These are phyloP conservation scores for Adela reaumurella DNA, from an alignment of 2,888 invertebrate genomes.

Conservation along the genomic window DNA sequence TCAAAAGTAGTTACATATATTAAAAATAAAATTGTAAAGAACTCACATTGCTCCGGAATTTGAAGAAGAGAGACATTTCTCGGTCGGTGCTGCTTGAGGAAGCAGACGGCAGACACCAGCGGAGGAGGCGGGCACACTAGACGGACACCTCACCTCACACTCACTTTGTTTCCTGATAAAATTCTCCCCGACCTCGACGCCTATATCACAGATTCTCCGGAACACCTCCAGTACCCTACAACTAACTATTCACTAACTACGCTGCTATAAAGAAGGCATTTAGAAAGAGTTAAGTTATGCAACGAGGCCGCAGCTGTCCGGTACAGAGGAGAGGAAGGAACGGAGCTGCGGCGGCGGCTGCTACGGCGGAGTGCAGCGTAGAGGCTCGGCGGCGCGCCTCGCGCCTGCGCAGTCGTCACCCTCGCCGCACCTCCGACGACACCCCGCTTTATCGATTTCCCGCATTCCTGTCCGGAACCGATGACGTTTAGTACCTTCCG, in stretches of 20 bases:
- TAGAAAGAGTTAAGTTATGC: neutral
- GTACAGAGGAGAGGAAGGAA: neutral
- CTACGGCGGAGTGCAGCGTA: neutral
- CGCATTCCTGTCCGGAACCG: neutral
- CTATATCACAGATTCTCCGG: too few relatives aligned
- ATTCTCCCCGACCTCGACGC: neutral
- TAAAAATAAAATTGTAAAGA: too few relatives aligned
- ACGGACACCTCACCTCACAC: neutral
- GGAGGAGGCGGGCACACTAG: neutral
- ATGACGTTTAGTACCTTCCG: neutral
- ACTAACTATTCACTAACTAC: neutral
- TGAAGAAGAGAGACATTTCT: conserved; percentile 52
- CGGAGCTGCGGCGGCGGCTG: neutral
- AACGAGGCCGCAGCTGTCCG: neutral
- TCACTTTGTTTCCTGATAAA: neutral
- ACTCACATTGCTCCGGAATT: conserved; percentile 52
- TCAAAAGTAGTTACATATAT: too few relatives aligned
- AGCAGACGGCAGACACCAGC: too few relatives aligned
- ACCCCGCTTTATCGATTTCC: neutral
- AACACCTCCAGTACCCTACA: neutral
- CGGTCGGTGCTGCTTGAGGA: conserved; percentile 13
- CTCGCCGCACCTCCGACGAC: neutral
- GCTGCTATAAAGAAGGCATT: neutral
- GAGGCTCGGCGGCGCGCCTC: neutral
- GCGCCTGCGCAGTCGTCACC: neutral